phyloP scores from a whole-genome alignment of 2,797 vertebrate genomes.

The Hyperoplus immaculatus region DNA sequence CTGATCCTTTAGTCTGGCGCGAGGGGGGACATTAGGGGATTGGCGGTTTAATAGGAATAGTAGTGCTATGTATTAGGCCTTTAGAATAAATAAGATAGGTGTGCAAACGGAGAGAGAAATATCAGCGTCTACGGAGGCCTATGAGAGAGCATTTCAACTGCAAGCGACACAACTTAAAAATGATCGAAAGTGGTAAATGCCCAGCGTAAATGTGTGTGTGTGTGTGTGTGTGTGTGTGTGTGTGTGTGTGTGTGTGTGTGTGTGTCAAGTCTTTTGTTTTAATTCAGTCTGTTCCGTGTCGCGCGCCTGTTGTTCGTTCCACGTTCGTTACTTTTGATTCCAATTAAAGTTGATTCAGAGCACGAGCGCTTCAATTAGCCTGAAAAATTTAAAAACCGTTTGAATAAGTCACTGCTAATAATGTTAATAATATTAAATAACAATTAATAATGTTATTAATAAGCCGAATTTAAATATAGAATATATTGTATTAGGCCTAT shows the following conservation, averaged over 20 bases:
- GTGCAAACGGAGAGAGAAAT: no score
- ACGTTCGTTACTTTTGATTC: conserved; percentile 69
- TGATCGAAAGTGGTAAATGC: no score
- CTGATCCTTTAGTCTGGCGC: not conserved
- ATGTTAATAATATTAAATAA: not conserved
- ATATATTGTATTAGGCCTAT: not conserved
- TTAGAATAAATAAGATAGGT: no score
- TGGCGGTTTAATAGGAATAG: no score
- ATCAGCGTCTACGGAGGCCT: no score
- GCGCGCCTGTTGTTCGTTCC: conserved; percentile 53
- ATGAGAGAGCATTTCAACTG: no score
- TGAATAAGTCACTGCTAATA: not conserved
- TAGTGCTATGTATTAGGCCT: no score
- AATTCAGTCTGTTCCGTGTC: conserved; percentile 43
- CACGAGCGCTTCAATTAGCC: conserved; percentile 31
- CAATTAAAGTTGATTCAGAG: conserved; percentile 67
- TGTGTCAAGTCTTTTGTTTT: conserved; percentile 49
- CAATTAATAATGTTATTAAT: conserved; percentile 9
- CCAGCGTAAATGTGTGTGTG: no score
- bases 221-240: no score
- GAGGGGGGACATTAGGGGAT: not conserved
- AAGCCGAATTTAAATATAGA: not conserved
- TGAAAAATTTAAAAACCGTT: conserved; percentile 6
- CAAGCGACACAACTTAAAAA: no score
- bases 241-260: conserved; percentile 28